Conservation (phyloP, 2,888 invertebrate species). For the Leucozona laternaria region DNA sequence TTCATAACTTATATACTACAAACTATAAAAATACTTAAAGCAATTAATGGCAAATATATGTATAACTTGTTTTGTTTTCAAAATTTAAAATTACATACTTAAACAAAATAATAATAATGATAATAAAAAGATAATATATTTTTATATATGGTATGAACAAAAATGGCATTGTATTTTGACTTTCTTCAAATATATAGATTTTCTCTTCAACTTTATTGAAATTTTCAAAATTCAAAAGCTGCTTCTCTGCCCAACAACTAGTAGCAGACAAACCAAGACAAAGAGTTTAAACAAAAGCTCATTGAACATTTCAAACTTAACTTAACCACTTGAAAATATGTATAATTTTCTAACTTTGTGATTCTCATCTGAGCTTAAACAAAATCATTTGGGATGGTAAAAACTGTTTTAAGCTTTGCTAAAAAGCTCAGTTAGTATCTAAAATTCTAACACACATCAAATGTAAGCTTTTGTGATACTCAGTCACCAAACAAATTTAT, state of each 20-base stretch:
- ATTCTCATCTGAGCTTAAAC: background rate
- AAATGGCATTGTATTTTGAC: constrained; percentile 61
- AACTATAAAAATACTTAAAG: constrained; percentile 72
- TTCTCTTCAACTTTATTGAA: constrained; percentile 15
- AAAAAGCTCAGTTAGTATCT: background rate
- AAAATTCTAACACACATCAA: background rate
- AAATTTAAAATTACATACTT: constrained; percentile 42
- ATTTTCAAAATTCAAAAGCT: constrained; percentile 1
- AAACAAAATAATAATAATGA: constrained; percentile 7
- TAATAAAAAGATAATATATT: background rate
- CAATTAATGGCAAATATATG: constrained; percentile 65
- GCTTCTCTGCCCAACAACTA: background rate
- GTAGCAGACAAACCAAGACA: background rate
- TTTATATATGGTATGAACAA: constrained; percentile 48
- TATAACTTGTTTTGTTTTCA: constrained; percentile 45
- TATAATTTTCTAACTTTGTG: background rate
- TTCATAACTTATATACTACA: constrained; percentile 72
- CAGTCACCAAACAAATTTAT: background rate
- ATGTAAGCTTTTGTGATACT: background rate
- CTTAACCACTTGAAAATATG: background rate
- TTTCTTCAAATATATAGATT: constrained; percentile 3
- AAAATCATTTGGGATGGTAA: background rate
- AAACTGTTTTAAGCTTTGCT: background rate
- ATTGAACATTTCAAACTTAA: background rate
- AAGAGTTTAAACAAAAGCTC: background rate